Evolutionary conservation across 2,113 vertebrate genomes (phyloP).

Genomic region (Carlito syrichta): DNA sequence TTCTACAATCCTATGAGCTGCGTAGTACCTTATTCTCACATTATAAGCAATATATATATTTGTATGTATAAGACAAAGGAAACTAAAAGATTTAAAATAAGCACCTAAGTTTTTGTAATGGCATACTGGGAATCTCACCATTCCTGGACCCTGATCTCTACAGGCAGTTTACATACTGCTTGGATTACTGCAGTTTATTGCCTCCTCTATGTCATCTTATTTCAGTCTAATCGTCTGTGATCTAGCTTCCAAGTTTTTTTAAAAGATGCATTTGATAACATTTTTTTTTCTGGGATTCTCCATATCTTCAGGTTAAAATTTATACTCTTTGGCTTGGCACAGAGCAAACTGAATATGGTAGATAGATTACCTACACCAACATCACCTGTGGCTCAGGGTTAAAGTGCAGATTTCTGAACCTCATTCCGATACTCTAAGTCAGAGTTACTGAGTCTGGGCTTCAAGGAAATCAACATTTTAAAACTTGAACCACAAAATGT

Average conservation of each 20-base stretch:
- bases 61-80: not conserved
- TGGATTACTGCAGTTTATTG: not conserved
- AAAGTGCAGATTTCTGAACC: not conserved
- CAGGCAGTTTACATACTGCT: not conserved
- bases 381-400: not conserved
- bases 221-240: not conserved
- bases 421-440: not conserved
- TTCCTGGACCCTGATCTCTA: not conserved
- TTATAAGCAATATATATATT: no score
- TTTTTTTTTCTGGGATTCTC: not conserved
- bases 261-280: not conserved
- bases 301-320: not conserved
- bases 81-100: not conserved
- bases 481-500: not conserved
- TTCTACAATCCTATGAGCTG: not conserved
- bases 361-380: not conserved
- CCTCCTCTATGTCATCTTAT: not conserved
- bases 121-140: not conserved
- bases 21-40: not conserved
- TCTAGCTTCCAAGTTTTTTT: not conserved
- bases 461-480: not conserved
- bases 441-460: not conserved
- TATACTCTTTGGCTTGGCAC: not conserved
- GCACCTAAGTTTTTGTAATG: not conserved
- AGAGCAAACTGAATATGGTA: not conserved